Conservation (phyloP, 1,140 invertebrate species). For the Drosophila lacteicornis region DNA sequence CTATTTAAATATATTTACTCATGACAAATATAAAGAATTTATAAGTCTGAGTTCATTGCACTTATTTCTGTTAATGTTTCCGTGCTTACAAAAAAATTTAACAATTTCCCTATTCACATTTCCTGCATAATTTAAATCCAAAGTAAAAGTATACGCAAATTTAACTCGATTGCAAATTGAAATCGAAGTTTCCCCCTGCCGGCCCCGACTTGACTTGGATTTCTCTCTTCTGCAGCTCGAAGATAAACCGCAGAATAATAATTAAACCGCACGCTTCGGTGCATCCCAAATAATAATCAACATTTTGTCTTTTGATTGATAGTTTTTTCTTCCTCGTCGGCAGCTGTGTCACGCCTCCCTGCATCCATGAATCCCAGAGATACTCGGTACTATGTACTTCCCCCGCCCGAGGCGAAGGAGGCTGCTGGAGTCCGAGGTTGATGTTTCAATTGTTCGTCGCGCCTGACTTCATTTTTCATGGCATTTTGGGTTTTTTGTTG, state of each 20-base stretch:
- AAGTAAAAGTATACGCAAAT: slow-evolving; percentile 42
- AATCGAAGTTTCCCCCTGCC: slow-evolving; percentile 17
- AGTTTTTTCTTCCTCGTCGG: slow-evolving; percentile 60
- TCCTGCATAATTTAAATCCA: slow-evolving; percentile 9
- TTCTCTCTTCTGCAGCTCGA: slow-evolving; percentile 19
- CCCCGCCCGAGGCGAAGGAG: not conserved
- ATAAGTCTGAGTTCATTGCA: not conserved
- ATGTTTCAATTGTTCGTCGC: slow-evolving; percentile 62
- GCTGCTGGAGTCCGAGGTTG: slow-evolving; percentile 34
- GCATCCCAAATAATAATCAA: slow-evolving; percentile 65
- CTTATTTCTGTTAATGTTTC: not conserved
- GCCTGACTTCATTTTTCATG: slow-evolving; percentile 78
- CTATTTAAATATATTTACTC: too few relatives aligned
- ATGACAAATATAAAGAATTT: too few relatives aligned
- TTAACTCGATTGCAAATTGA: slow-evolving; percentile 34
- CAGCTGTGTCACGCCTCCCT: slow-evolving; percentile 34
- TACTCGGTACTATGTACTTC: not conserved
- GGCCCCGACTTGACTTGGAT: not conserved
- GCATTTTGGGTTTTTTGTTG: slow-evolving; percentile 53
- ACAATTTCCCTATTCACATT: not conserved
- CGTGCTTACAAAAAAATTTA: slow-evolving; percentile 2
- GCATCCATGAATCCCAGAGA: slow-evolving; percentile 37
- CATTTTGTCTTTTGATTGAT: slow-evolving; percentile 78
- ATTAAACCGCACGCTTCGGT: slow-evolving; percentile 73
- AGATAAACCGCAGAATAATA: slow-evolving; percentile 67